phyloP scores from a whole-genome alignment of 1,140 invertebrate genomes.

The Venturia canescens region DNA sequence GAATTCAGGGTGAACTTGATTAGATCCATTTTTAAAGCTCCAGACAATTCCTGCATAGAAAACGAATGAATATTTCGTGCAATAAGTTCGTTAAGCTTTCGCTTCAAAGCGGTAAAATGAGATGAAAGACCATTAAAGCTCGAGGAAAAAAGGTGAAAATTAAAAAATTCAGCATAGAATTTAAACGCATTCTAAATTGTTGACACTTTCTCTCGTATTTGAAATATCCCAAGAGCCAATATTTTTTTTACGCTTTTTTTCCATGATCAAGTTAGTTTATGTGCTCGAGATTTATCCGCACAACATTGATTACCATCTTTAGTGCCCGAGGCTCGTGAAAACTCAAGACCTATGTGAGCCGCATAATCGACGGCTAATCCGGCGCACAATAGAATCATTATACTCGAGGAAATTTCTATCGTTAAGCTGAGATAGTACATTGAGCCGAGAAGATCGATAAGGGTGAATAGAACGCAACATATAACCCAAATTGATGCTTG shows the following conservation, averaged over 20 bases:
- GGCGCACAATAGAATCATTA: conserved; percentile 74
- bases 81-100: no score
- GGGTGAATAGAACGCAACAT: conserved; percentile 77
- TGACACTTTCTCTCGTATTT: neutral
- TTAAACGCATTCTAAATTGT: no score
- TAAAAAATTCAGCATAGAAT: neutral
- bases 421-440: conserved; percentile 79
- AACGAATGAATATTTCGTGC: no score
- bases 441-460: conserved; percentile 78
- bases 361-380: conserved; percentile 80
- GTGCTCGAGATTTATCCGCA: neutral
- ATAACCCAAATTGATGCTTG: conserved; percentile 77
- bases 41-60: no score
- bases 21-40: no score
- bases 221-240: neutral
- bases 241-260: neutral
- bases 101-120: no score
- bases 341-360: conserved; percentile 79
- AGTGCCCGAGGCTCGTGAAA: conserved; percentile 74
- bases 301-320: conserved; percentile 67
- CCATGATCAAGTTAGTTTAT: neutral
- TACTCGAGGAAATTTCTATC: conserved; percentile 79
- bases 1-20: no score
- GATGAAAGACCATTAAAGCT: no score
- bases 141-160: neutral